phyloP scores from a whole-genome alignment of 2,797 vertebrate genomes.

The Pogoniulus pusillus region DNA sequence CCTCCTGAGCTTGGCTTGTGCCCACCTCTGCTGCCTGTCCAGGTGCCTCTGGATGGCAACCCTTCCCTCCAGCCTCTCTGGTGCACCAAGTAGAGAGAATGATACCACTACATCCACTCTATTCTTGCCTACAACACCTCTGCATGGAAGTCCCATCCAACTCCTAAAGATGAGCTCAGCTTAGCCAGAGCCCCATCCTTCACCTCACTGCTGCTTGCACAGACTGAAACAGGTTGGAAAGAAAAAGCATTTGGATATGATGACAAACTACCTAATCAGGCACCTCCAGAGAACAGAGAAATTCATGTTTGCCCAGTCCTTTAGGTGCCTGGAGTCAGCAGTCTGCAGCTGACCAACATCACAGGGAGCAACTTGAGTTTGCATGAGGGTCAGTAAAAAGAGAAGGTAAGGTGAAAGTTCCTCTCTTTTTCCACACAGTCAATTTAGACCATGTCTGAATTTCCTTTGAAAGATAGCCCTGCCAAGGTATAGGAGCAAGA shows the following conservation, averaged over 20 bases:
- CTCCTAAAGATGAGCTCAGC: not conserved
- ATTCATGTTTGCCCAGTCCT: rapidly evolving
- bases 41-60: no score
- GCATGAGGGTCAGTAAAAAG: not conserved
- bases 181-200: not conserved
- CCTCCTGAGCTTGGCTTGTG: no score
- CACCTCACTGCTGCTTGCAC: not conserved
- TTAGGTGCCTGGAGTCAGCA: rapidly evolving
- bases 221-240: not conserved
- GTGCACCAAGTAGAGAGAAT: no score
- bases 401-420: not conserved
- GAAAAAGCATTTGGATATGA: not conserved
- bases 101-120: rapidly evolving
- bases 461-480: not conserved
- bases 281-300: not conserved
- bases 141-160: not conserved
- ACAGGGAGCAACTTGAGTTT: not conserved
- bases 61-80: no score
- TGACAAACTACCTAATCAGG: not conserved
- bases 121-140: not conserved
- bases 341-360: not conserved
- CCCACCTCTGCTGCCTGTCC: no score
- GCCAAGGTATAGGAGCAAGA: not conserved
- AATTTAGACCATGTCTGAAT: not conserved
- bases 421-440: not conserved